Conservation (phyloP, 2,797 vertebrate species). For the Pteropus rufus region DNA sequence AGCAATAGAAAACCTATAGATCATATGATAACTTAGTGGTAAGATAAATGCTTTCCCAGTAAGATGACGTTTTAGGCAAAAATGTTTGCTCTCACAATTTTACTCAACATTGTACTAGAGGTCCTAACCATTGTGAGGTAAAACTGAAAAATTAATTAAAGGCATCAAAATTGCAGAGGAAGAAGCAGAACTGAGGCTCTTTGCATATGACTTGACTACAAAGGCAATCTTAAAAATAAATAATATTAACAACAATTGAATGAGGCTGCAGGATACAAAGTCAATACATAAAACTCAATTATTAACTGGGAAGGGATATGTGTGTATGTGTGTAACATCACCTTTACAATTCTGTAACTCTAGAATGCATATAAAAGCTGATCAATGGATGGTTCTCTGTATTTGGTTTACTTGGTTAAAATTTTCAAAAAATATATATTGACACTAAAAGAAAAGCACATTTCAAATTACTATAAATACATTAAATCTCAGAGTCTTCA, state of each 20-base stretch:
- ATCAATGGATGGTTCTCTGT: not conserved
- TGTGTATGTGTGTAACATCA: not conserved
- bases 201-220: not conserved
- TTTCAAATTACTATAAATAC: not conserved
- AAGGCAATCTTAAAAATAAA: not conserved
- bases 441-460: slow-evolving; percentile 10
- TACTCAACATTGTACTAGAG: not conserved
- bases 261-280: not conserved
- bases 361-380: not conserved
- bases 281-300: not conserved
- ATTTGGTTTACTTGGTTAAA: not conserved
- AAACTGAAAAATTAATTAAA: not conserved
- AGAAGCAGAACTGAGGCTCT: not conserved
- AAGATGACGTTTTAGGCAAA: not conserved
- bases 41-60: not conserved
- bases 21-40: not conserved
- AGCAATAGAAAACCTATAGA: not conserved
- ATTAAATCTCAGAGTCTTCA: slow-evolving; percentile 58
- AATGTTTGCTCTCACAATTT: not conserved
- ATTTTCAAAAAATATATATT: not conserved
- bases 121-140: not conserved
- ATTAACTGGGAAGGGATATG: not conserved
- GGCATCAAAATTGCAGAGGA: not conserved
- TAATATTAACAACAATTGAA: not conserved
- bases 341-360: not conserved